Base-by-base conservation (phyloP, 37 sponge, comb jelly and placozoan species). In the Cladorhizidae sp. region DNA sequence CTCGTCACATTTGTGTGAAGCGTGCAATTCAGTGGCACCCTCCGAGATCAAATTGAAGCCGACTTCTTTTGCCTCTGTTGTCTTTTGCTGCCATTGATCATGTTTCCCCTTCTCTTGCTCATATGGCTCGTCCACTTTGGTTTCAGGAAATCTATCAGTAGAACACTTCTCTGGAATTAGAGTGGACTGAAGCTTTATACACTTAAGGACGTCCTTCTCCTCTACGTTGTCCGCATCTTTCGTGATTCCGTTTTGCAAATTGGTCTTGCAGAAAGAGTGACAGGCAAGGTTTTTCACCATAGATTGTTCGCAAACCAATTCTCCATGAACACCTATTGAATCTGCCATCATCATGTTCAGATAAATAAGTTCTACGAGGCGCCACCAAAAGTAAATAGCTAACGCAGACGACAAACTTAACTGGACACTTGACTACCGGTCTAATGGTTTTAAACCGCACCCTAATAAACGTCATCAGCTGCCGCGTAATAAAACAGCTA, bases 201-300 rank as follows among this genome's bases (percentile, higher is more conserved):
- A 22, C 21, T 25, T 3, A 36, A 14, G 18, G 5, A 38, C 26
- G 17, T 23, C 33, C 0, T 39, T 56, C 0, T 15, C 58, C 1
- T 31, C 51, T 0, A 2, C 63, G 35, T 9, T 35, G 8, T 29
- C 65, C 52, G 15, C 22, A 20, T 65, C 51, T 5, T 28, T 55
- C 54, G 36, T 3, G 32, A 41, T 74, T 7, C 2, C 33, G 74
- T 54, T 40, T 45, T 63, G 1, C 67, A 45, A 28, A 12, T 61
- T 41, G 18, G 22, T 25, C 74, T 72, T 45, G 62, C 83, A 82
- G 37, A 73, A 82, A 9, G 83, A 74, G 23, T 82, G 83, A 8
- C 74, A 82, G 6, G 31, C 50, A 7, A 73, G 74, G 1, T 82
- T 33, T 26, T 49, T 51, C 32, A 82, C n/a, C 33, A 74, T 63